Percentiles rank a stretch among this genome's conserved stretches.
Evolutionary conservation across 2,888 invertebrate species (phyloP).

Genomic region (Aradus depressus): DNA sequence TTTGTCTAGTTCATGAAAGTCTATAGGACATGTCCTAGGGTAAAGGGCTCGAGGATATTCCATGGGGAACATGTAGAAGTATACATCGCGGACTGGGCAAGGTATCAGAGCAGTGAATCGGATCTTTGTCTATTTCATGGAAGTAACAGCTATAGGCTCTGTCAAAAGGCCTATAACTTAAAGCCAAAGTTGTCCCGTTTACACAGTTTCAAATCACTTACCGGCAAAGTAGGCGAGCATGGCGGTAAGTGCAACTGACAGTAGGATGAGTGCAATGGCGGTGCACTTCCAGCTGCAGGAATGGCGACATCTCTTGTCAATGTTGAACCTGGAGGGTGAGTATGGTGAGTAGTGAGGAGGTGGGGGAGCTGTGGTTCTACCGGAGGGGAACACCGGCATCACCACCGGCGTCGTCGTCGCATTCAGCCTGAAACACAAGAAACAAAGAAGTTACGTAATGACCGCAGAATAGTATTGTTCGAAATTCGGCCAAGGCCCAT

Average conservation of each 20-base stretch:
- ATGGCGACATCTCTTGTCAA: constrained; percentile 86
- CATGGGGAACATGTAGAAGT: too few relatives aligned
- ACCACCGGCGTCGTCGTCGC: constrained; percentile 57
- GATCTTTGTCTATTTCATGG: too few relatives aligned
- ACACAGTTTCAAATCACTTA: too few relatives aligned
- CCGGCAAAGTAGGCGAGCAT: constrained; percentile 93
- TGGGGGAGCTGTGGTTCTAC: constrained; percentile 46
- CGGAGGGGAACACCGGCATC: constrained; percentile 78
- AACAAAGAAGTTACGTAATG: not conserved
- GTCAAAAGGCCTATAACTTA: too few relatives aligned
- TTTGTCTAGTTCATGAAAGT: too few relatives aligned
- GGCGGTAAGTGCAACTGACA: constrained; percentile 80
- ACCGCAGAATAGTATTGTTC: too few relatives aligned
- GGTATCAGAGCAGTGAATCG: not conserved
- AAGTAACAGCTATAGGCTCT: too few relatives aligned
- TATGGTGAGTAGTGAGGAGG: constrained; percentile 51
- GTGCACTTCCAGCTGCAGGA: constrained; percentile 95
- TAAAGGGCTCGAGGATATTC: too few relatives aligned
- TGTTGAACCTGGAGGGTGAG: constrained; percentile 59
- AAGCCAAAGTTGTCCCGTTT: too few relatives aligned
- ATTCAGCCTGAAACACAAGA: constrained; percentile 36
- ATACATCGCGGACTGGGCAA: not conserved
- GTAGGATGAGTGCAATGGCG: constrained; percentile 82
- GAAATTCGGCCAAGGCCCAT: too few relatives aligned
- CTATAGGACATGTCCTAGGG: too few relatives aligned